Percentiles rank a stretch among this genome's conserved stretches.
phyloP scores from a whole-genome alignment of 2,113 vertebrate species.

The Alexandromys fortis region DNA sequence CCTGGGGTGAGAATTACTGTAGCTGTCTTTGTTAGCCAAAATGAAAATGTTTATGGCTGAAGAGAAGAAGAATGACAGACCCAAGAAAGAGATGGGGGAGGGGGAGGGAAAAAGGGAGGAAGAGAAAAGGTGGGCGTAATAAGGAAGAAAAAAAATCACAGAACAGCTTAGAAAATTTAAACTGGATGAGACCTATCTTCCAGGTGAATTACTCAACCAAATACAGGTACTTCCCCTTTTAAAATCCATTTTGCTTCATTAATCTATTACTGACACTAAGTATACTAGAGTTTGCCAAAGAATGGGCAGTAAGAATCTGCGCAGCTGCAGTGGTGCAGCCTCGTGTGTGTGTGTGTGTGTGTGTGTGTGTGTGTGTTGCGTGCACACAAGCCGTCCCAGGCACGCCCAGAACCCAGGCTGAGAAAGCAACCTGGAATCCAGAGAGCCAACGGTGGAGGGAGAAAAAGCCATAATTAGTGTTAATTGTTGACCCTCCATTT shows the following conservation, averaged over 20 bases:
- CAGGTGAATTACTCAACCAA: background rate
- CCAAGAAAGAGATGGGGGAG: background rate
- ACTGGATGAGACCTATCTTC: background rate
- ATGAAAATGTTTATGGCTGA: conserved; percentile 13
- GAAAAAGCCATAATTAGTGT: conserved; percentile 76
- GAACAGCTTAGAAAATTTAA: conserved; percentile 22
- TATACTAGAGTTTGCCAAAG: conserved; percentile 2
- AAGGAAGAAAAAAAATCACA: background rate
- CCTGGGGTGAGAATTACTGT: background rate
- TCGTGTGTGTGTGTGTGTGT: background rate
- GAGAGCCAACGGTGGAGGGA: conserved; percentile 56
- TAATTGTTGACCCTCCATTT: conserved; percentile 79
- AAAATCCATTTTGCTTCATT: conserved; percentile 28
- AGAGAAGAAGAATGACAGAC: background rate
- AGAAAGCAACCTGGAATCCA: conserved; percentile 59
- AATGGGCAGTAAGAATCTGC: conserved; percentile 28
- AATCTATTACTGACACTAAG: conserved; percentile 48
- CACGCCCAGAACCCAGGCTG: background rate
- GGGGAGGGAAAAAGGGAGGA: no score
- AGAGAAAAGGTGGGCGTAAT: no score
- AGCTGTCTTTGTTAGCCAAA: conserved; percentile 24
- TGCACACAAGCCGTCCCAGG: fast-evolving
- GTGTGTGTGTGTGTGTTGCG: background rate
- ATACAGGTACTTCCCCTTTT: background rate
- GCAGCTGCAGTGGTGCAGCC: background rate